Percentiles rank a stretch among this genome's conserved stretches.
These are phyloP conservation scores for Epistrophella euchroma DNA, from an alignment of 2,888 invertebrate species.

Conservation along the genomic window DNA sequence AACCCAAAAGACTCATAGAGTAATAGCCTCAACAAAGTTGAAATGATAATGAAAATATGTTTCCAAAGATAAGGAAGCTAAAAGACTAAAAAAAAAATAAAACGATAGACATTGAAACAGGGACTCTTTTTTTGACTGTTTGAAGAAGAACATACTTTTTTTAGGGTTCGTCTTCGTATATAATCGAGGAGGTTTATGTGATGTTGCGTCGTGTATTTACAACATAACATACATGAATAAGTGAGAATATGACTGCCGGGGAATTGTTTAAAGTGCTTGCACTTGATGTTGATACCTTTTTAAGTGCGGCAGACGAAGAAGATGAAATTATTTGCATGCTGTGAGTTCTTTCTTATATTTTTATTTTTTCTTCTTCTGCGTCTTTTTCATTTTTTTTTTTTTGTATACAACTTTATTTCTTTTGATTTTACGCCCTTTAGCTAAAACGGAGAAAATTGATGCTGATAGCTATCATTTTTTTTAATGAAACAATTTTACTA, in stretches of 20 bases:
- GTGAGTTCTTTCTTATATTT: constrained; percentile 11
- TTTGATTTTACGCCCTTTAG: constrained; percentile 20
- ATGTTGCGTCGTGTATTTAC: constrained; percentile 16
- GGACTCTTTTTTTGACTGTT: not conserved
- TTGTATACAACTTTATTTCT: constrained; percentile 22
- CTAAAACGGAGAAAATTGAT: constrained; percentile 16
- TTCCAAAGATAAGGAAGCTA: constrained; percentile 41
- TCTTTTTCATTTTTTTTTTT: not conserved
- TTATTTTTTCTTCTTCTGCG: not conserved
- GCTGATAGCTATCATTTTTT: constrained; percentile 8
- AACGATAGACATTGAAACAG: constrained; percentile 1
- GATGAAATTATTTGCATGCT: constrained; percentile 59
- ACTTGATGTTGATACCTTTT: constrained; percentile 39
- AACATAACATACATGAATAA: not conserved
- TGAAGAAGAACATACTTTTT: not conserved
- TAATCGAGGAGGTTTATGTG: not conserved
- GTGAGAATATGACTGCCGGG: constrained; percentile 35
- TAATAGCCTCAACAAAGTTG: constrained; percentile 50
- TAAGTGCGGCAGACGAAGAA: constrained; percentile 1
- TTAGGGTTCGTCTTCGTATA: not conserved
- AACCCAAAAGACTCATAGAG: constrained; percentile 23
- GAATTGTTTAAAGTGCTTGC: constrained; percentile 53
- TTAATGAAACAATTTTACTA: constrained; percentile 6
- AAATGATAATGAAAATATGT: constrained; percentile 67
- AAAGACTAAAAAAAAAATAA: not conserved